Evolutionary conservation across 1,140 invertebrate species (phyloP).

Genomic region (Drosophila orena): DNA sequence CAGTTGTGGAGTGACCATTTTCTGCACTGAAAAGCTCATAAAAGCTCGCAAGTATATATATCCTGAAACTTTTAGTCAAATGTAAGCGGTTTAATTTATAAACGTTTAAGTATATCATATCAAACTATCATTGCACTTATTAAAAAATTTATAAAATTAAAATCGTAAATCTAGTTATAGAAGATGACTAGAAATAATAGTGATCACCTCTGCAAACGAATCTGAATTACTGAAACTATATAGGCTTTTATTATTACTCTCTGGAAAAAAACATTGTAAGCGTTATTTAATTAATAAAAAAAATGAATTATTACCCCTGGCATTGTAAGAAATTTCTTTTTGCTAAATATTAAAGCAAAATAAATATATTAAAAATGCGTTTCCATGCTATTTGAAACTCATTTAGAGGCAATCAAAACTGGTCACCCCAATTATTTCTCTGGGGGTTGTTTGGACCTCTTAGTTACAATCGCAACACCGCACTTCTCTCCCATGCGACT

Average conservation of each 20-base stretch:
- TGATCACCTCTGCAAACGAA: too few relatives aligned
- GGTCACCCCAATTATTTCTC: constrained; percentile 32
- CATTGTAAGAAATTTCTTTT: too few relatives aligned
- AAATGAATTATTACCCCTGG: too few relatives aligned
- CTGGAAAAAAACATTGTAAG: too few relatives aligned
- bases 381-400: background rate
- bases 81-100: background rate
- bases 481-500: constrained; percentile 65
- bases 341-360: background rate
- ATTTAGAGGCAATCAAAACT: constrained; percentile 1
- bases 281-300: too few relatives aligned
- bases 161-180: too few relatives aligned
- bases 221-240: too few relatives aligned
- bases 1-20: constrained; percentile 25
- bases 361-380: background rate
- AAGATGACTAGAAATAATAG: too few relatives aligned
- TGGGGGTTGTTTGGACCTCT: constrained; percentile 43
- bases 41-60: background rate
- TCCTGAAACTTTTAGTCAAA: background rate
- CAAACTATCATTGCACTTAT: too few relatives aligned
- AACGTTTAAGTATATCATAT: background rate
- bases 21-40: background rate
- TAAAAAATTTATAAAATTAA: too few relatives aligned
- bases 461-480: background rate
- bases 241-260: too few relatives aligned